Evolutionary conservation across 2,888 invertebrate genomes (phyloP).

Genomic region (Caenorhabditis macrosperma): DNA sequence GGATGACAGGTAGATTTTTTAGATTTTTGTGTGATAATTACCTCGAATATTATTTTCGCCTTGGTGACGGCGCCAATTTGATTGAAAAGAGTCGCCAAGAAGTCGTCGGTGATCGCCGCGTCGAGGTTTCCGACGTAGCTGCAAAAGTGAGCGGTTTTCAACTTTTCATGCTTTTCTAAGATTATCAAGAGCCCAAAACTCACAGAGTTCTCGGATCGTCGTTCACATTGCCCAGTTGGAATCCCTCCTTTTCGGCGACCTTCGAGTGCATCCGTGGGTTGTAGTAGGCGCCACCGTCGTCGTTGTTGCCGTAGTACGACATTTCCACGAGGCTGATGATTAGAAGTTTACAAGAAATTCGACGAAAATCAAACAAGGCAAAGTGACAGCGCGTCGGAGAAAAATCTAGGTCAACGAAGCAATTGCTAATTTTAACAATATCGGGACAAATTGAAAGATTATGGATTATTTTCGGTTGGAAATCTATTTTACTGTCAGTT

Average conservation of each 20-base stretch:
- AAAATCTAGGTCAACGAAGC: too few species aligned
- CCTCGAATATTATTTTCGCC: slow-evolving; percentile 98
- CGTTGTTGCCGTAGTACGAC: neutral
- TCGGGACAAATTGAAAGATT: too few species aligned
- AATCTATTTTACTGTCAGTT: too few species aligned
- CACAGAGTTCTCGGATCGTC: slow-evolving; percentile 77
- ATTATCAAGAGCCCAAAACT: slow-evolving; percentile 33
- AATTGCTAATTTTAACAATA: too few species aligned
- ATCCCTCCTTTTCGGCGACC: slow-evolving; percentile 77
- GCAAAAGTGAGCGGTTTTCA: slow-evolving; percentile 25
- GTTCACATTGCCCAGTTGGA: slow-evolving; percentile 70
- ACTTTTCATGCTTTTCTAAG: neutral
- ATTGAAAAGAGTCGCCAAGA: slow-evolving; percentile 86
- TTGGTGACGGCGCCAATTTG: slow-evolving; percentile 98
- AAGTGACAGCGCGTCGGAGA: too few species aligned
- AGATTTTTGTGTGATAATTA: too few species aligned
- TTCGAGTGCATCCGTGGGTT: slow-evolving; percentile 76
- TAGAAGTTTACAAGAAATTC: too few species aligned
- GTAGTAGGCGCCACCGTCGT: slow-evolving; percentile 60
- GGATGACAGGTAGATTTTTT: too few species aligned
- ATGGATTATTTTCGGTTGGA: too few species aligned
- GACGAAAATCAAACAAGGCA: neutral
- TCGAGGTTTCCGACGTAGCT: slow-evolving; percentile 83
- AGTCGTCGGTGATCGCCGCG: slow-evolving; percentile 82
- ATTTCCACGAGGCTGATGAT: too few species aligned